Percentiles rank a stretch among this genome's conserved stretches.
Evolutionary conservation across 1,140 invertebrate species (phyloP).

Genomic region (Ooceraea biroi): DNA sequence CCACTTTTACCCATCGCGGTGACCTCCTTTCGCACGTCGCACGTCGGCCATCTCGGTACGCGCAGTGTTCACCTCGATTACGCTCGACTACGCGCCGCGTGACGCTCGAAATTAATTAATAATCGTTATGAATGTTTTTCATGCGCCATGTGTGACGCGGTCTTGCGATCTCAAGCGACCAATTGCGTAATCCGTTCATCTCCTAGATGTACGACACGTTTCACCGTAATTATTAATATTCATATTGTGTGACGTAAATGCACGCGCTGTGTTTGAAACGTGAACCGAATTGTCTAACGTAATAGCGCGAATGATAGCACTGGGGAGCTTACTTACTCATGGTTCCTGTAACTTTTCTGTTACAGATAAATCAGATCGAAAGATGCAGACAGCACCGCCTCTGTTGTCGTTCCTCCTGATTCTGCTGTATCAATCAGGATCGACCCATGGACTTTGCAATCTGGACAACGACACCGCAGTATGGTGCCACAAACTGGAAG

Average conservation of each 20-base stretch:
- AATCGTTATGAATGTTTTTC: not conserved
- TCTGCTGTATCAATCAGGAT: conserved; percentile 67
- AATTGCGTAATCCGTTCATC: conserved; percentile 25
- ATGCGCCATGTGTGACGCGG: too few relatives aligned
- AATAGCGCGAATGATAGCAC: not conserved
- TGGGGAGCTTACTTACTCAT: not conserved
- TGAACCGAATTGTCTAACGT: not conserved
- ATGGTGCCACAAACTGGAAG: conserved; percentile 79
- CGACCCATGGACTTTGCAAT: conserved; percentile 71
- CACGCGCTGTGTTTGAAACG: not conserved
- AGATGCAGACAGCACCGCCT: conserved; percentile 72
- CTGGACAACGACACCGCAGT: conserved; percentile 70
- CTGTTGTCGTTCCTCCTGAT: conserved; percentile 71
- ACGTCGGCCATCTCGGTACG: conserved; percentile 11
- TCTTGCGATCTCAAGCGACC: not conserved
- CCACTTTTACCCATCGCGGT: conserved; percentile 9
- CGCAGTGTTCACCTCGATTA: not conserved
- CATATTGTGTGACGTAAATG: conserved; percentile 6
- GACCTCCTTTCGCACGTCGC: conserved; percentile 46
- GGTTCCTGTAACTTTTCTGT: conserved; percentile 44
- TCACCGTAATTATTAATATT: conserved; percentile 11
- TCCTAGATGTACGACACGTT: not conserved
- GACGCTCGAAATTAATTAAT: conserved; percentile 19
- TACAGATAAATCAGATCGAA: conserved; percentile 75
- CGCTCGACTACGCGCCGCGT: not conserved